Percentiles rank a stretch among this genome's conserved stretches.
Conservation (phyloP, 2,797 vertebrate genomes). For the Leptatherina wallacei region DNA sequence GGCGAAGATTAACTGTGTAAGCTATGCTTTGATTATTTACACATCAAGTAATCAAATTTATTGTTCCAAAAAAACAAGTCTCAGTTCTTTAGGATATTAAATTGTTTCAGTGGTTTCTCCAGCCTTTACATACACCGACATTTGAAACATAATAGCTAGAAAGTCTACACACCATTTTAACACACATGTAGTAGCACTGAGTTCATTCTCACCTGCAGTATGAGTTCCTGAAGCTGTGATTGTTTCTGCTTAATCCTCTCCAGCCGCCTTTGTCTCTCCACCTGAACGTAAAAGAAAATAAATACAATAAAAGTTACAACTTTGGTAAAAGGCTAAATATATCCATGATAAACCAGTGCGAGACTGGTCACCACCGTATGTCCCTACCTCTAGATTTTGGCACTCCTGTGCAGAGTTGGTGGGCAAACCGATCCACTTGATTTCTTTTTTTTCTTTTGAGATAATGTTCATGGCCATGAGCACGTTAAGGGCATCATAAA, state of each 20-base stretch:
- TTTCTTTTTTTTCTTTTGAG: constrained; percentile 99
- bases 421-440: constrained; percentile 98
- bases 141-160: background rate
- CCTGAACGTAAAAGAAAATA: constrained; percentile 77
- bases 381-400: constrained; percentile 94
- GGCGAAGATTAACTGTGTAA: background rate
- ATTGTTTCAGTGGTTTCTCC: background rate
- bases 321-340: background rate
- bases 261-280: constrained; percentile 95
- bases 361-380: background rate
- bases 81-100: background rate
- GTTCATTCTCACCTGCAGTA: constrained; percentile 90
- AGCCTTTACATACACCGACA: background rate
- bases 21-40: too few relatives aligned
- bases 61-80: background rate
- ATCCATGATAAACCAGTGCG: background rate
- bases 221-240: constrained; percentile 97
- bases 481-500: constrained; percentile 98
- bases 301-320: too few relatives aligned
- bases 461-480: constrained; percentile 99
- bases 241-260: constrained; percentile 99
- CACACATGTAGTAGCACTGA: background rate
- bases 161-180: background rate
- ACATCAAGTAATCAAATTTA: background rate
- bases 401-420: constrained; percentile 99